phyloP scores from a whole-genome alignment of 2,888 invertebrate species.

The Dryomyza anilis region DNA sequence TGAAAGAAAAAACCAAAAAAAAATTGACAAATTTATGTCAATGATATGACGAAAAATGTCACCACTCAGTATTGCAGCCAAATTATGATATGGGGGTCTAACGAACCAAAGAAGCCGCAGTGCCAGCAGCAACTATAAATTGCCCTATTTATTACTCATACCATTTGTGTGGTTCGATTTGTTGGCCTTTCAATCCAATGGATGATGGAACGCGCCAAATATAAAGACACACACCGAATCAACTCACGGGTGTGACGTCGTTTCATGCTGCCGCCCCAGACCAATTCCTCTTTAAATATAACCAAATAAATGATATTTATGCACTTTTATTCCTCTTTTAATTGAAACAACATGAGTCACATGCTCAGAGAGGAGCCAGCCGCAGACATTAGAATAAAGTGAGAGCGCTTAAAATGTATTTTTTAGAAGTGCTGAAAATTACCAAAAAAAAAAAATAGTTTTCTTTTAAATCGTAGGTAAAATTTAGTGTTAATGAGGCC shows the following conservation, averaged over 20 bases:
- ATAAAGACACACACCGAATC: not conserved
- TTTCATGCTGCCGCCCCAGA: not conserved
- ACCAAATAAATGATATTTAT: no score
- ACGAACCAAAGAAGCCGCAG: not conserved
- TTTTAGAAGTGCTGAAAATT: not conserved
- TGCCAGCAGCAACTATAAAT: constrained; percentile 33
- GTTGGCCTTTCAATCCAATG: constrained; percentile 14
- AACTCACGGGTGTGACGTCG: not conserved
- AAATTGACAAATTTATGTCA: no score
- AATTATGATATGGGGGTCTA: not conserved
- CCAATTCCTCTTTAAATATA: not conserved
- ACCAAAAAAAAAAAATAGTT: not conserved
- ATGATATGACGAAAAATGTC: no score
- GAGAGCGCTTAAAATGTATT: no score
- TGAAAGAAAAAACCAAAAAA: no score
- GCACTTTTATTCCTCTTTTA: not conserved
- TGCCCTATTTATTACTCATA: constrained; percentile 38
- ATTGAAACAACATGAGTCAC: not conserved
- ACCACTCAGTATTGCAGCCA: not conserved
- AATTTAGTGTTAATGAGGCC: not conserved
- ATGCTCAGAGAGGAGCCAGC: not conserved
- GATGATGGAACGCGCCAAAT: not conserved
- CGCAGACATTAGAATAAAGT: not conserved
- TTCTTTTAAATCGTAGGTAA: not conserved
- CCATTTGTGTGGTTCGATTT: not conserved